These are phyloP conservation scores for Desmodus rotundus DNA, from an alignment of 2,113 vertebrate genomes.

Conservation along the genomic window DNA sequence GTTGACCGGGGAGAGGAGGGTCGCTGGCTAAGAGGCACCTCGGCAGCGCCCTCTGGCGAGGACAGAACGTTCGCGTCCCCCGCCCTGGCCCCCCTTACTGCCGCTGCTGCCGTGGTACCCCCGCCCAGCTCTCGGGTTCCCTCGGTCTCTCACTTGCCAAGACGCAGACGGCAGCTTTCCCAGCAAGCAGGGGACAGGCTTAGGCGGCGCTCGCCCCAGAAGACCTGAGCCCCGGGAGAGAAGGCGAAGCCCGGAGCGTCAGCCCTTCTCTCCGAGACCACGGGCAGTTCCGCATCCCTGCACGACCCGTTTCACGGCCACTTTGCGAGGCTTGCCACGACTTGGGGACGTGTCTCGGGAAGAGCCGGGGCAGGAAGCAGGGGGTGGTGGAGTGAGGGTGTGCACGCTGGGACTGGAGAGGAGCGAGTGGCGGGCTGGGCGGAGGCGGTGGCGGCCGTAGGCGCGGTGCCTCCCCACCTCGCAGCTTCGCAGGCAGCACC, in stretches of 20 bases:
- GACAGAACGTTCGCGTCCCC: neutral
- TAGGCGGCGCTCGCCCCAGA: neutral
- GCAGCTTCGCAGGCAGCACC: conserved; percentile 47
- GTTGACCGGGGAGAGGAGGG: neutral
- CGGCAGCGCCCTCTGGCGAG: conserved; percentile 68
- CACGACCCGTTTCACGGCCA: conserved; percentile 33
- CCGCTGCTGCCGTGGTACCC: conserved; percentile 41
- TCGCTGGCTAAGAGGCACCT: neutral
- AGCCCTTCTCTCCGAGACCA: neutral
- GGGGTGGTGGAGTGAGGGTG: conserved; percentile 55
- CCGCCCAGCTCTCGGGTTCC: conserved; percentile 47
- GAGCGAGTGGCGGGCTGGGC: conserved; percentile 54
- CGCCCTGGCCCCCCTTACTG: neutral
- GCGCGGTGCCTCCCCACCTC: conserved; percentile 31
- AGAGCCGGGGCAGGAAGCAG: neutral
- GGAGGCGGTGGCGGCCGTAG: conserved; percentile 55
- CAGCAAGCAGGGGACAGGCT: neutral
- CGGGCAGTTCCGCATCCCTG: neutral
- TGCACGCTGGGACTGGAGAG: conserved; percentile 35
- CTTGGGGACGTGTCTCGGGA: conserved; percentile 38
- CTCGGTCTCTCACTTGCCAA: conserved; percentile 42
- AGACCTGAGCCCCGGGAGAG: neutral
- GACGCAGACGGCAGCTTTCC: conserved; percentile 59
- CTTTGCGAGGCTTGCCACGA: conserved; percentile 68
- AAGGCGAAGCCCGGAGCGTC: neutral